These are phyloP conservation scores for Nephotettix cincticeps DNA, from an alignment of 1,140 invertebrate genomes.

Conservation along the genomic window DNA sequence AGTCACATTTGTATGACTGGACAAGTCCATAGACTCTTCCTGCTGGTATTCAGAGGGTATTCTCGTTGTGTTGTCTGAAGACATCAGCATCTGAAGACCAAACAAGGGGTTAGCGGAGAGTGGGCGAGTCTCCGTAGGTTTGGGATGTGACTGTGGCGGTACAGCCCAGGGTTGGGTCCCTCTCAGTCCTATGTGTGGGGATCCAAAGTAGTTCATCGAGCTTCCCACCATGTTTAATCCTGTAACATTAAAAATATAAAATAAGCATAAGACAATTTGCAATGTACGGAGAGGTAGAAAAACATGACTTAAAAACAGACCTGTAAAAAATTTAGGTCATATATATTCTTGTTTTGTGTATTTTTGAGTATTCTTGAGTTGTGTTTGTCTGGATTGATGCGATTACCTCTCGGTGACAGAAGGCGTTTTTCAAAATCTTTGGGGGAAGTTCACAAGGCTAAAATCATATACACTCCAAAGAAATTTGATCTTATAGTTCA, in stretches of 20 bases:
- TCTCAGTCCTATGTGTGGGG: slow-evolving; percentile 3
- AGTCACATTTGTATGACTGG: slow-evolving; percentile 22
- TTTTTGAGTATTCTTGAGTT: background rate
- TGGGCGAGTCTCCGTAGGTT: no score
- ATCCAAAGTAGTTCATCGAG: slow-evolving; percentile 4
- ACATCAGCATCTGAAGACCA: slow-evolving; percentile 18
- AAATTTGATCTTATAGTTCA: no score
- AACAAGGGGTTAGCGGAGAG: background rate
- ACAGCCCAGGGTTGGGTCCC: background rate
- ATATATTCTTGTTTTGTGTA: background rate
- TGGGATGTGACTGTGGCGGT: background rate
- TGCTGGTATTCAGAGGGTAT: background rate
- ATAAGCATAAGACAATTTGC: background rate
- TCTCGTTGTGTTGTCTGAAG: background rate
- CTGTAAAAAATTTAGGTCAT: background rate
- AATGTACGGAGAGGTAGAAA: background rate
- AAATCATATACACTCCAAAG: no score
- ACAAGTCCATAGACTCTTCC: slow-evolving; percentile 26
- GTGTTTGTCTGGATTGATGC: background rate
- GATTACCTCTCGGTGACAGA: background rate
- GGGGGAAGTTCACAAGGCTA: no score
- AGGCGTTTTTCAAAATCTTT: no score
- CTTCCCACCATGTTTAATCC: background rate
- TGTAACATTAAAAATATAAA: background rate
- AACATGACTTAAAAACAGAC: background rate